These are phyloP conservation scores for Castor canadensis DNA, from an alignment of 2,113 vertebrate genomes.

Conservation along the genomic window DNA sequence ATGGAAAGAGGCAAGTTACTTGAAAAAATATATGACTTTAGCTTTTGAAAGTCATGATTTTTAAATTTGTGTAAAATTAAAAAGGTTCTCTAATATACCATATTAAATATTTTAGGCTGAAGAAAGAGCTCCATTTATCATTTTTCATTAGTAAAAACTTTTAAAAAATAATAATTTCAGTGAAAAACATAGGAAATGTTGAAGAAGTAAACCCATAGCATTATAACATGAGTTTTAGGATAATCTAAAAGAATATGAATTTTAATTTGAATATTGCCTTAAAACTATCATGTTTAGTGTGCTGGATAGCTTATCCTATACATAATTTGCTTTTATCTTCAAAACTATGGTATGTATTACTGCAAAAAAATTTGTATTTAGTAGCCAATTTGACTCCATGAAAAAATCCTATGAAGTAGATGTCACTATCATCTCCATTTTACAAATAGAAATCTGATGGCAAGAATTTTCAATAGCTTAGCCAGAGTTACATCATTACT, in stretches of 20 bases:
- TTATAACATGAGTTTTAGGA: background rate
- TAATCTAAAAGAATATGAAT: background rate
- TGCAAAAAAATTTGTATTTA: background rate
- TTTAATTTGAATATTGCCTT: constrained; percentile 16
- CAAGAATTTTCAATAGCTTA: background rate
- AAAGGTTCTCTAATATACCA: background rate
- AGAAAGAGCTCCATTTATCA: background rate
- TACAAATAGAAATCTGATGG: background rate
- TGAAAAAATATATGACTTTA: background rate
- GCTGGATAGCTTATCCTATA: background rate
- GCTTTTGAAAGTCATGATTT: background rate
- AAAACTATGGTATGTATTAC: background rate
- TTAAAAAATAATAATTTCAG: background rate
- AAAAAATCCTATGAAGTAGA: background rate
- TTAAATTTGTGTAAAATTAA: background rate
- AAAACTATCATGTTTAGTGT: background rate
- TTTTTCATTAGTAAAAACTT: background rate
- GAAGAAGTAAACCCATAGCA: background rate
- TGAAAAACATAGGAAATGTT: background rate
- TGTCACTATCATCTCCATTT: background rate
- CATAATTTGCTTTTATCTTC: constrained; percentile 5
- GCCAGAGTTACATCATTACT: background rate
- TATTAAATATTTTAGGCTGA: background rate
- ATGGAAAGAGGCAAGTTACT: background rate
- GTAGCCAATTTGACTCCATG: background rate